Conservation (phyloP, 2,113 vertebrate genomes). For the Cavia aperea region DNA sequence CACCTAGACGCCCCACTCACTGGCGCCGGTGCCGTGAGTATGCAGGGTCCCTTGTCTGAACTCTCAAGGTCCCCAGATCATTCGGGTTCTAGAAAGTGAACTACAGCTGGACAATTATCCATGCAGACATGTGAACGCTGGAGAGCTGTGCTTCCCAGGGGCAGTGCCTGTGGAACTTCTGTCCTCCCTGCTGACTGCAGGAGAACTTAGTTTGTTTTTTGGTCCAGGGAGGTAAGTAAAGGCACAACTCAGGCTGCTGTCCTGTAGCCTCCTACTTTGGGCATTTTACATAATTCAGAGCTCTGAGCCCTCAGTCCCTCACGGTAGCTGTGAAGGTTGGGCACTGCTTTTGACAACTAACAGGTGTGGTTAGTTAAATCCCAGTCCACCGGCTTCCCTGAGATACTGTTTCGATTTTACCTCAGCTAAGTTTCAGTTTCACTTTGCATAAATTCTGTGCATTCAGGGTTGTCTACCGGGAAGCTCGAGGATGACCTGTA, state of each 20-base stretch:
- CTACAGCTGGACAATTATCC: neutral
- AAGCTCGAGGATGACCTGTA: neutral
- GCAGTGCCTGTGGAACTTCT: neutral
- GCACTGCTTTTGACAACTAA: neutral
- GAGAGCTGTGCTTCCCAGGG: neutral
- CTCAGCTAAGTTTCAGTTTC: slow-evolving; percentile 35
- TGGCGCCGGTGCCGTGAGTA: neutral
- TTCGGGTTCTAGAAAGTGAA: neutral
- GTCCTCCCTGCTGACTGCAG: neutral
- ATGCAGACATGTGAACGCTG: neutral
- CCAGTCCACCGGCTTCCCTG: neutral
- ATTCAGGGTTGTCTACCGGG: neutral
- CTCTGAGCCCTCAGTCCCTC: neutral
- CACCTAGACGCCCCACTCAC: neutral
- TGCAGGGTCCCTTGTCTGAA: neutral
- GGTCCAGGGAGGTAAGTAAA: neutral
- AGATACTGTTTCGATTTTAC: slow-evolving; percentile 8
- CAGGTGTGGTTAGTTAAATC: neutral
- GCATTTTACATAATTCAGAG: slow-evolving; percentile 21
- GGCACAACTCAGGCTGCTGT: neutral
- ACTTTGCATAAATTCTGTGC: slow-evolving; percentile 18
- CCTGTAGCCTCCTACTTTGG: neutral
- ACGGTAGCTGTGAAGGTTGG: slow-evolving; percentile 43
- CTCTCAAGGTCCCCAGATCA: neutral
- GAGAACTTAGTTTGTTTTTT: neutral